Evolutionary conservation across 2,113 vertebrate genomes (phyloP), one percentile per base, ranked within the genome.

Genomic region (Tupaia chinensis): DNA sequence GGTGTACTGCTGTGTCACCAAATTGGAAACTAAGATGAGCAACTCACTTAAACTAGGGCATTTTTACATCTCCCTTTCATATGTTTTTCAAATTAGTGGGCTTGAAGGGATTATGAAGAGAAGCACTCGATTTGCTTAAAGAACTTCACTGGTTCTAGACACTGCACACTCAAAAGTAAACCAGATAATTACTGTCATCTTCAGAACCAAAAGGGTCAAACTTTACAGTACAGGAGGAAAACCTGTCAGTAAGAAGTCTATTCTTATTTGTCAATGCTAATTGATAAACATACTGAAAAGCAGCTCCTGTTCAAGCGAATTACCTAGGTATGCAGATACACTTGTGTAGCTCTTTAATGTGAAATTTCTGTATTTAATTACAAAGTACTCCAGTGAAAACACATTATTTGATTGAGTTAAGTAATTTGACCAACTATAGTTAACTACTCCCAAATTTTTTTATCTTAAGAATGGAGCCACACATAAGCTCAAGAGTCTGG

Each of bases 51-150:
- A 93, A 34, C 9, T 3, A 63, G 23, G 19, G 1, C 54, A 76
- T n/a, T 63, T 83, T 86, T 66, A 72, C 11, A 76, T 68, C 22
- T 77, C 25, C 2, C 60, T 86, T 90, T 93, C 27, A 53, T 53
- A 66, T 20, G 17, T 68, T 81, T 94, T 92, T 73, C 73, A 87
- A 96, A 91, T 96, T 44, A 82, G 69, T 88, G 66, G 32, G 44
- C 69, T 86, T 54, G 44, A 91, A 44, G 54, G 81, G 25, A 77
- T 94, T 60, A 25, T 17, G 23, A 80, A 81, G 27, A 95, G 76
- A 86, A 91, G 17, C 63, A 69, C 84, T 94, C 44, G 15, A 79
- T 87, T 95, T 95, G 84, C 66, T 89, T 66, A 87, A 95, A 81
- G 85, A 95, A 93, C 7, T 88, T 66, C 60, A 44, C 61, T 87